Evolutionary conservation across 2,888 invertebrate genomes (phyloP), one percentile per base, ranked within the genome.

Genomic region (Ophonus ardosiacus): DNA sequence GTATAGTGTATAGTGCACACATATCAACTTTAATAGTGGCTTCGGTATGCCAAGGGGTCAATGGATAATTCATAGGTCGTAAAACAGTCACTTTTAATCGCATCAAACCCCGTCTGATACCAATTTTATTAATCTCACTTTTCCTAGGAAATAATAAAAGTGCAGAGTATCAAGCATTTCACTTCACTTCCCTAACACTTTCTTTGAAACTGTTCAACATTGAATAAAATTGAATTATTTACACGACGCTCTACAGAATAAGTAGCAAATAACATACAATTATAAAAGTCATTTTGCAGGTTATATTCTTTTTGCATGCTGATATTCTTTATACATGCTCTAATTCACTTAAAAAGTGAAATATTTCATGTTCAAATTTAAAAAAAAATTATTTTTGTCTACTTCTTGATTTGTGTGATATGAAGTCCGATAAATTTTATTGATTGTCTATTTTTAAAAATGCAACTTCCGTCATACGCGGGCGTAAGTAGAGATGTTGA

Each of bases 71-170:
- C 40, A 18, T 40, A 59, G 57, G 15, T 59, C 79, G 24, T 56
- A 2, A 56, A 57, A 61, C 80, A 80, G 10, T 80, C 80, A 61
- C 80, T 61, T 80, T 43, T 74, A 74, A 74, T 18, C 15, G 71
- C 71, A 13, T 17, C 18, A 15, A 7, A 43, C 17, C 43, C 1
- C 18, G 71, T 18, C 18, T 13, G 17, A n/a, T 74, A 74, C 43
- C 71, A 7, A 40, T 43, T 74, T 74, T 43, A 17, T 18, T 17
- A 74, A 40, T 74, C 68, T 40, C 51, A 74, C 40, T 10, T 8
- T 15, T 10, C 3, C 7, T 51, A 51, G 13, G 13, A 43, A 17
- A 71, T 71, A 43, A 71, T 68, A 68, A 40, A 68, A 68, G 38
- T 65, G 15, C 24, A 63, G 13, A 38, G 31, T 38, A 38, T 7